phyloP scores from a whole-genome alignment of 2,113 vertebrate genomes.

The Mustela nigripes region DNA sequence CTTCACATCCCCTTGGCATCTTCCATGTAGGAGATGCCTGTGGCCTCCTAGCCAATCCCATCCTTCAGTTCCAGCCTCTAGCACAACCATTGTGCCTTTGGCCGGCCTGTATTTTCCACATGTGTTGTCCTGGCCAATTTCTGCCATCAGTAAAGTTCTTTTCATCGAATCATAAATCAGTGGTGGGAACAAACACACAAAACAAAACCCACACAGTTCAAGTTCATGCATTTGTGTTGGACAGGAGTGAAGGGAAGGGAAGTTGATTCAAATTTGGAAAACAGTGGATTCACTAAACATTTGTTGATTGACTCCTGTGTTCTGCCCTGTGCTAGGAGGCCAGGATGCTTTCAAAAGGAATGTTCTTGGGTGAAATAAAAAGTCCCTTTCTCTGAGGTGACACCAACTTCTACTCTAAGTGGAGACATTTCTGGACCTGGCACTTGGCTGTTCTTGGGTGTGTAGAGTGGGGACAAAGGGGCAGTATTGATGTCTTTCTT shows the following conservation, averaged over 20 bases:
- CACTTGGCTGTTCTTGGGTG: background rate
- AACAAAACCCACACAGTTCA: constrained; percentile 36
- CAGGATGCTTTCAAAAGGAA: background rate
- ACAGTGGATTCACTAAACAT: constrained; percentile 33
- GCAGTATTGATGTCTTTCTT: constrained; percentile 20
- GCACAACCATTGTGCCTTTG: background rate
- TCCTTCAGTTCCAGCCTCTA: background rate
- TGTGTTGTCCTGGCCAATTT: constrained; percentile 55
- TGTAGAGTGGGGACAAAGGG: background rate
- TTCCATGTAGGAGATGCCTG: background rate
- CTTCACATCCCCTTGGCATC: background rate
- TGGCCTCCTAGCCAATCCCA: background rate
- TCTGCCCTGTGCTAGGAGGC: background rate
- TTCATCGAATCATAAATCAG: constrained; percentile 65
- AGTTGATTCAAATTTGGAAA: background rate
- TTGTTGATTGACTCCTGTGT: background rate
- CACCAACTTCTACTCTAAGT: background rate
- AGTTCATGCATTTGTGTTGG: constrained; percentile 35
- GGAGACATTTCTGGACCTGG: constrained; percentile 59
- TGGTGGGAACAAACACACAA: constrained; percentile 6
- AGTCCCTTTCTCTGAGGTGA: background rate
- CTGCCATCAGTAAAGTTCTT: constrained; percentile 44
- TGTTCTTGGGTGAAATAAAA: background rate
- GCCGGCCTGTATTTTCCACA: constrained; percentile 21
- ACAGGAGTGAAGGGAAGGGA: background rate